A percentile compares a stretch with the other conserved stretches of the same genome.
These are phyloP conservation scores for Thymallus thymallus DNA, from an alignment of 2,113 vertebrate genomes.

Conservation along the genomic window DNA sequence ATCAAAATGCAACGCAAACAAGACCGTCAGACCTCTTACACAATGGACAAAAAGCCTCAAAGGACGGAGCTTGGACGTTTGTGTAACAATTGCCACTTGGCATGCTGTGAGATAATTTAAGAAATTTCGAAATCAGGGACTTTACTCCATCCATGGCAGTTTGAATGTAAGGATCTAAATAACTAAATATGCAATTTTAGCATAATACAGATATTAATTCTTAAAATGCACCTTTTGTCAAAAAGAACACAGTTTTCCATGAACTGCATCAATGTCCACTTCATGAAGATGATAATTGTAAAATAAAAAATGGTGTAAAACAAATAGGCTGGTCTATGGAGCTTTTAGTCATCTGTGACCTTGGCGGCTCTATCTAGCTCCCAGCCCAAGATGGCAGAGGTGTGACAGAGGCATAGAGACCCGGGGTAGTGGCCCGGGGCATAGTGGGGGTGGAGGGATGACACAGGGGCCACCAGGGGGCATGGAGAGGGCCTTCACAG, in stretches of 20 bases:
- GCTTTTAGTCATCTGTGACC: constrained; percentile 31
- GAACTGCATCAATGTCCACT: neutral
- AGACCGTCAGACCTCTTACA: neutral
- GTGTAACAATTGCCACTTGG: neutral
- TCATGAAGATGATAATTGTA: neutral
- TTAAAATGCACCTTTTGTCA: neutral
- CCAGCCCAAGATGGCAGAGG: constrained; percentile 44
- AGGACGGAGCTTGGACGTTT: neutral
- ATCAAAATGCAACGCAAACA: constrained; percentile 40
- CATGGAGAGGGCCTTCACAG: constrained; percentile 43
- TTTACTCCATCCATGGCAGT: neutral
- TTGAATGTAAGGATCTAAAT: neutral
- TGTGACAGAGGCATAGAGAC: constrained; percentile 53
- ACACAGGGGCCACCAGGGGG: constrained; percentile 38
- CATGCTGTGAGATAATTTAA: neutral
- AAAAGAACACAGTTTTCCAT: neutral
- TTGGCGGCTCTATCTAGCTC: constrained; percentile 48
- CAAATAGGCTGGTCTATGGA: neutral
- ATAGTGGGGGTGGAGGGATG: constrained; percentile 27
- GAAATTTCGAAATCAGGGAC: neutral
- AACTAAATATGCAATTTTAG: neutral
- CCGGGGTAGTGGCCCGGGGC: neutral
- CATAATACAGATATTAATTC: neutral
- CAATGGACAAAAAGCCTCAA: too few species aligned
- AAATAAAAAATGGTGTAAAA: neutral